Percentiles rank a stretch among this genome's conserved stretches.
Evolutionary conservation across 2,888 invertebrate species (phyloP).

Genomic region (Tridacna crocea): DNA sequence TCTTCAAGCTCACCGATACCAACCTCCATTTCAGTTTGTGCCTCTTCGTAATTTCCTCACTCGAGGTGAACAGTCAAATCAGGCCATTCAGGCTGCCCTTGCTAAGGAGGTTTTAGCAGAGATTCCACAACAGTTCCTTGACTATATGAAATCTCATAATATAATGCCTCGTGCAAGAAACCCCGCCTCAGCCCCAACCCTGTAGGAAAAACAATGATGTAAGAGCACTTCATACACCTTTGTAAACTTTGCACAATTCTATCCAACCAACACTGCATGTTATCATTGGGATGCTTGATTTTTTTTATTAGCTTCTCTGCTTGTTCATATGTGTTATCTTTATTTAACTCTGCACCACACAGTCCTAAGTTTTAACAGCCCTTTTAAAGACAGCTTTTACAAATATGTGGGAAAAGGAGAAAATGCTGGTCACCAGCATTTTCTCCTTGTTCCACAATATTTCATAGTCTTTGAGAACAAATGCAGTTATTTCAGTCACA

Average conservation of each 20-base stretch:
- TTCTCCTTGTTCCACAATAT: background rate
- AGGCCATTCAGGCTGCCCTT: slow-evolving; percentile 80
- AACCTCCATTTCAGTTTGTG: slow-evolving; percentile 69
- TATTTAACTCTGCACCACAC: too few species aligned
- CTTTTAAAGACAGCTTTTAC: too few species aligned
- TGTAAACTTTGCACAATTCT: background rate
- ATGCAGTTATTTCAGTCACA: too few species aligned
- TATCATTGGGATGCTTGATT: background rate
- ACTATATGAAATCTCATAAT: slow-evolving; percentile 84
- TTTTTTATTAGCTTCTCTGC: background rate
- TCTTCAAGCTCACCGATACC: too few species aligned
- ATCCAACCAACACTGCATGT: background rate
- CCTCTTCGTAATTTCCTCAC: slow-evolving; percentile 80
- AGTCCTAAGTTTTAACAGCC: too few species aligned
- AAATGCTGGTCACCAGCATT: background rate
- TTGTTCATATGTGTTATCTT: background rate
- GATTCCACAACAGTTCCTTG: slow-evolving; percentile 84
- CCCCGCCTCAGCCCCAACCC: slow-evolving; percentile 23
- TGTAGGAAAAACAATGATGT: slow-evolving; percentile 10
- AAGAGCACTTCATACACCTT: background rate
- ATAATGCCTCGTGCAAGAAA: slow-evolving; percentile 67
- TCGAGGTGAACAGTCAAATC: slow-evolving; percentile 50
- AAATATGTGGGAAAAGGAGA: too few species aligned
- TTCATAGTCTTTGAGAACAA: background rate
- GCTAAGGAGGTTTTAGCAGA: slow-evolving; percentile 86